These are phyloP conservation scores for Nomada ferruginata DNA, from an alignment of 2,888 invertebrate species.

Conservation along the genomic window DNA sequence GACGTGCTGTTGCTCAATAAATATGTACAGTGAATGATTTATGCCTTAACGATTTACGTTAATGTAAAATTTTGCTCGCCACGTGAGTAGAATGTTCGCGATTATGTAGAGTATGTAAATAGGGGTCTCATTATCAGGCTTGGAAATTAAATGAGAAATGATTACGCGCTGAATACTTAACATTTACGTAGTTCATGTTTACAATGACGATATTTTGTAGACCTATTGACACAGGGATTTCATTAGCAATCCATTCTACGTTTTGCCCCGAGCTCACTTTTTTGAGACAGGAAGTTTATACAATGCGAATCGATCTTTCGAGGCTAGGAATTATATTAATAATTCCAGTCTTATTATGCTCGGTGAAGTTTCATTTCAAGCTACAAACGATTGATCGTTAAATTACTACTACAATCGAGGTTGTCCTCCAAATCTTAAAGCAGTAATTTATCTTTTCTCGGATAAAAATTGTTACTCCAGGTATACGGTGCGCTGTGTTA, in stretches of 20 bases:
- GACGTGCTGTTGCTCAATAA: too few species aligned
- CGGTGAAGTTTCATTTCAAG: neutral
- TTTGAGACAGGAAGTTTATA: neutral
- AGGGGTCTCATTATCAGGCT: neutral
- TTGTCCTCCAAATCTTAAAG: neutral
- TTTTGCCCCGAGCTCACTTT: neutral
- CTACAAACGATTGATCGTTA: neutral
- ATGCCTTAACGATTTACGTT: too few species aligned
- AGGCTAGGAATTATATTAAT: neutral
- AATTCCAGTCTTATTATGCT: too few species aligned
- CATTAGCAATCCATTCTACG: conserved; percentile 2
- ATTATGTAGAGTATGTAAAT: too few species aligned
- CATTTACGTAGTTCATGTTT: conserved; percentile 16
- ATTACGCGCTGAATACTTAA: neutral
- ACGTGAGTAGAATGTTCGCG: too few species aligned
- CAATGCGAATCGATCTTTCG: neutral
- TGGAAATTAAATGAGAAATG: neutral
- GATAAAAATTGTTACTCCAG: neutral
- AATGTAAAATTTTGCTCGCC: too few species aligned
- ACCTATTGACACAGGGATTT: conserved; percentile 18
- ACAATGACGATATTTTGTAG: neutral
- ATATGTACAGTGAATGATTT: too few species aligned
- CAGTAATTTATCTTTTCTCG: neutral
- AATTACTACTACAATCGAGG: neutral
- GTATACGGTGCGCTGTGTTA: too few species aligned